A percentile compares a stretch with the other conserved stretches of the same genome.
phyloP scores from a whole-genome alignment of 1,140 invertebrate species.

The Plutomurus gul region DNA sequence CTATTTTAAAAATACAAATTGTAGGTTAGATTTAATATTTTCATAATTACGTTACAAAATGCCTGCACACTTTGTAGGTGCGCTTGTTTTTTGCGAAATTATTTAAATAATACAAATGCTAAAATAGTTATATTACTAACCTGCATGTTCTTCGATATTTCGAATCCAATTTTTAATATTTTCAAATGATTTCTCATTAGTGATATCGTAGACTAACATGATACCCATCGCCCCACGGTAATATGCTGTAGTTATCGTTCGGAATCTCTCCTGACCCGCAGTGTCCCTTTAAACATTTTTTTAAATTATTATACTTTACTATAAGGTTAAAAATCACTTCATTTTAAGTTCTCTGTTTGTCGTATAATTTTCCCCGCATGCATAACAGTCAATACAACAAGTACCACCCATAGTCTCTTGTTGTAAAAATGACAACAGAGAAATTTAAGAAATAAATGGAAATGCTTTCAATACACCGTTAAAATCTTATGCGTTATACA shows the following conservation, averaged over 20 bases:
- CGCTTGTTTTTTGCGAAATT: too few species aligned
- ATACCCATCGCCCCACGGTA: slow-evolving; percentile 67
- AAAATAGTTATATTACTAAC: slow-evolving; percentile 24
- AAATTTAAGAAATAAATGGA: too few species aligned
- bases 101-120: neutral
- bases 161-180: slow-evolving; percentile 64
- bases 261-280: slow-evolving; percentile 68
- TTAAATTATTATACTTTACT: too few species aligned
- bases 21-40: neutral
- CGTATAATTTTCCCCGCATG: too few species aligned
- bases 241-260: slow-evolving; percentile 70
- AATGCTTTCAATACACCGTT: too few species aligned
- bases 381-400: too few species aligned
- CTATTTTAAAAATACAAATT: slow-evolving; percentile 67
- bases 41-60: neutral
- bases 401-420: too few species aligned
- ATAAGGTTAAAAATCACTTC: too few species aligned
- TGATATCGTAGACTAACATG: slow-evolving; percentile 64
- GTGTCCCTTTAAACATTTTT: slow-evolving; percentile 63
- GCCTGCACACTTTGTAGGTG: neutral
- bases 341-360: too few species aligned
- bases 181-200: slow-evolving; percentile 63
- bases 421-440: too few species aligned
- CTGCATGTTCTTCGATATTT: slow-evolving; percentile 59
- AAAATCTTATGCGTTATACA: too few species aligned